Evolutionary conservation across 64 coral and sea anemone species (phyloP), one percentile per base, ranked within the genome.

Genomic region (Trachythela sp.): DNA sequence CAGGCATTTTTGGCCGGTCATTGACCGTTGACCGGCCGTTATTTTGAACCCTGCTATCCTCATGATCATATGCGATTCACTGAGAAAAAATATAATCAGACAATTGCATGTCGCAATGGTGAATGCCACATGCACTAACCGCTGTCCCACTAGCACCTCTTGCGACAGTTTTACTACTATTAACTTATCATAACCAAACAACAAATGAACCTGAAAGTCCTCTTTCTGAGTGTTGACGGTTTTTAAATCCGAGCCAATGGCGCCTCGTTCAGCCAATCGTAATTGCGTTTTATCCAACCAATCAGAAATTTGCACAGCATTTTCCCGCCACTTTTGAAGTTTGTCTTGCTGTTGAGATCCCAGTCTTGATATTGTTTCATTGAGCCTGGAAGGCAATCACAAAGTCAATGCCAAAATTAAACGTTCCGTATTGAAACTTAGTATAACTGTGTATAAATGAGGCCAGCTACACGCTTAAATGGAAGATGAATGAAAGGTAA

Each of bases 201-300:
- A 17, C 8, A 80, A 29, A 15, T 11, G 4, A 22, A 77, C 71
- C 71, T 77, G 71, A 38, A 77, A 77, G 2, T 77, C 71, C 1
- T 77, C 71, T 39, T 80, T 80, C 75, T 80, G 75, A 17, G 75
- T 2, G 33, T 1, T 80, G 20, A 80, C 75, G 9, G 75, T 29
- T 37, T 80, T 80, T 29, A 80, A 80, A 39, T 80, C 75, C 4
- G 75, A 80, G 15, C 75, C 75, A 39, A 80, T 80, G 13, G 75
- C 33, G 13, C 75, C 75, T 34, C 75, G 75, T 39, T 80, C 75
- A 80, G 75, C 75, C 75, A 80, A 38, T 37, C 75, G 75, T 22
- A 80, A 29, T 0, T 80, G 75, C 9, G 75, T 30, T 80, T 80
- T 80, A 80, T 80, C 75, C 75, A 80, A 80, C 75, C 75, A 80